Conservation (phyloP, 2,113 vertebrate species). For the Aphyosemion australe region DNA sequence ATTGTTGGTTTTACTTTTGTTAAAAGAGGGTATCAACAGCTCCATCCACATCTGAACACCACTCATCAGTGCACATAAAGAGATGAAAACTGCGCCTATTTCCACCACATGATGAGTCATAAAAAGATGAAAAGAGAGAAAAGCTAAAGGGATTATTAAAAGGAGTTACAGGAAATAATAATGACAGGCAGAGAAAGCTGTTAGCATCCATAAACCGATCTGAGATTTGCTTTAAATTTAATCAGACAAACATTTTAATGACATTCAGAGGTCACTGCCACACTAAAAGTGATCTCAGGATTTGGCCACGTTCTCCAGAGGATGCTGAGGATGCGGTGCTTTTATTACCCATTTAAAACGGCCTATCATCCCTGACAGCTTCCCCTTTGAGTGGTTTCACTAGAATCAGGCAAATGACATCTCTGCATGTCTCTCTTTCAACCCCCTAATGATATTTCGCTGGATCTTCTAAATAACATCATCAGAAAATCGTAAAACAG, state of each 20-base stretch:
- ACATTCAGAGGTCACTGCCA: constrained; percentile 1
- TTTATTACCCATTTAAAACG: constrained; percentile 25
- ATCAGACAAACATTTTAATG: neutral
- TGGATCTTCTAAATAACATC: constrained; percentile 7
- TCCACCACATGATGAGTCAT: neutral
- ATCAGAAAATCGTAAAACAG: constrained; percentile 3
- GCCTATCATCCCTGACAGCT: constrained; percentile 15
- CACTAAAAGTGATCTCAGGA: neutral
- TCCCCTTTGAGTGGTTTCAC: constrained; percentile 26
- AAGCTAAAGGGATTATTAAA: neutral
- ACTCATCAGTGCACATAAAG: constrained; percentile 7
- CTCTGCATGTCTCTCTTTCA: neutral
- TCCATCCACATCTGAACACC: too few species aligned
- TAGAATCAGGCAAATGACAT: constrained; percentile 1
- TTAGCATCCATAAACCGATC: constrained; percentile 7
- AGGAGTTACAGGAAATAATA: constrained; percentile 12
- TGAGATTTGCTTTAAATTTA: neutral
- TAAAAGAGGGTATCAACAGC: too few species aligned
- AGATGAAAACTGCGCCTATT: neutral
- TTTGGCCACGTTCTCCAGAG: constrained; percentile 5
- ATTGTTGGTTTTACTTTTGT: too few species aligned
- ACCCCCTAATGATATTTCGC: constrained; percentile 11
- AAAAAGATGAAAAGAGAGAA: constrained; percentile 28
- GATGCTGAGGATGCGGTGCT: constrained; percentile 11
- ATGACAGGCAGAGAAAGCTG: constrained; percentile 1